Evolutionary conservation across 2,797 vertebrate species (phyloP), one percentile per base, ranked within the genome.

Genomic region (Paramormyrops hopkinsi): DNA sequence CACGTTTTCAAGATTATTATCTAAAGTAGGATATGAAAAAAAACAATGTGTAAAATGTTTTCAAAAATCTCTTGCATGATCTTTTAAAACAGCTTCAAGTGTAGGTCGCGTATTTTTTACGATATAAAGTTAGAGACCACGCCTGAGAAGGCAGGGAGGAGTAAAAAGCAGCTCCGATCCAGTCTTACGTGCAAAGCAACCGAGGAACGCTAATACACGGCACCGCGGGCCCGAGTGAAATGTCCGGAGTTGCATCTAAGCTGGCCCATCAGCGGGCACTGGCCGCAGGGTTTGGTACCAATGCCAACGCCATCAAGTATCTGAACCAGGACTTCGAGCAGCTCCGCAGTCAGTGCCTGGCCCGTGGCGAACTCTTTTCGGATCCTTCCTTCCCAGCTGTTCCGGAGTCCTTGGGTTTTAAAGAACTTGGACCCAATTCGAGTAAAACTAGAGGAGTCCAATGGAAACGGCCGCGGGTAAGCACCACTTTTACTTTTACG

Each of bases 391-490:
- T 91, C 84, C 59, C 89, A 85, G 48, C 88, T 12, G 89, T 48
- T 37, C 59, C 88, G 4, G 56, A 62, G 69, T 83, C 86, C 14
- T 54, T 99, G 89, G 98, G 98, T 46, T 98, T 96, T 93, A 96
- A 95, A 0, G 98, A 99, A 62, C 93, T 99, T 93, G 98, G 97
- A 4, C 95, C 95, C 0, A 90, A 89, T 92, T 97, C 97, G 0
- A 11, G 2, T 51, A 90, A 89, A 85, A 89, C 90, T 14, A 83
- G 56, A 69, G 88, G 88, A 3, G 46, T 93, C 9, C 89, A 90
- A 50, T 93, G 92, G 92, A 93, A 92, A 92, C 90, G 92, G 90
- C 92, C 92, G 0, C 86, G 90, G 76, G 92, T 93, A 88, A 89
- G 48, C 92, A 4, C 33, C 33, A 9, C 33, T 53, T 59, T 19